These are phyloP conservation scores for Cephus pulcher DNA, from an alignment of 2,888 invertebrate species.

Conservation along the genomic window DNA sequence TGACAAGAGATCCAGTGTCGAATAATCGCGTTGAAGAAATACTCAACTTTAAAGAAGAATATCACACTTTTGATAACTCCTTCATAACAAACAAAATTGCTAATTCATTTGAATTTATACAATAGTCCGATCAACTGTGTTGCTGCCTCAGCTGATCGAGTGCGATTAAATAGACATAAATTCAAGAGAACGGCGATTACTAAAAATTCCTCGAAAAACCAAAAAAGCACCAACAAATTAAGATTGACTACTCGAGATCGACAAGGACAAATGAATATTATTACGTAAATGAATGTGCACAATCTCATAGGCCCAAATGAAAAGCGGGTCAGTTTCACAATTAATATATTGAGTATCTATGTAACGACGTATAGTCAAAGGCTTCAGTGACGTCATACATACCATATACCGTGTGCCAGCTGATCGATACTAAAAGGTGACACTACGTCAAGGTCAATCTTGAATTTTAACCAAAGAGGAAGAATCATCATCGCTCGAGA, in stretches of 20 bases:
- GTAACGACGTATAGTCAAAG: neutral
- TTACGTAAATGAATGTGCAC: neutral
- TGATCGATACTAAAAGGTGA: conserved; percentile 15
- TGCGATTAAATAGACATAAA: neutral
- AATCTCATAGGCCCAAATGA: neutral
- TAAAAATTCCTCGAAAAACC: neutral
- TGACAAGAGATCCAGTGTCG: neutral
- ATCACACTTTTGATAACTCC: neutral
- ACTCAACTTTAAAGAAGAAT: neutral
- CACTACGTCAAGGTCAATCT: neutral
- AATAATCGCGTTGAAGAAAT: neutral
- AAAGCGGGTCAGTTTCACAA: neutral
- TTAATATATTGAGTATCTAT: neutral
- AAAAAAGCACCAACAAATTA: neutral
- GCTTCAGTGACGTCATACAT: neutral
- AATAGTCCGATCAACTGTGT: neutral
- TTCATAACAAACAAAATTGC: no score
- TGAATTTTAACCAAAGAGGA: neutral
- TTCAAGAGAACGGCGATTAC: neutral
- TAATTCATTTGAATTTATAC: neutral
- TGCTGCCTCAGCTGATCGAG: neutral
- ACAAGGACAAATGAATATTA: neutral
- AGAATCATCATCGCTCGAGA: neutral
- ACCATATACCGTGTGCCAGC: neutral
- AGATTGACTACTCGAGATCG: neutral